phyloP scores from a whole-genome alignment of 2,888 invertebrate species.

The Dasysyrphus albostriatus region DNA sequence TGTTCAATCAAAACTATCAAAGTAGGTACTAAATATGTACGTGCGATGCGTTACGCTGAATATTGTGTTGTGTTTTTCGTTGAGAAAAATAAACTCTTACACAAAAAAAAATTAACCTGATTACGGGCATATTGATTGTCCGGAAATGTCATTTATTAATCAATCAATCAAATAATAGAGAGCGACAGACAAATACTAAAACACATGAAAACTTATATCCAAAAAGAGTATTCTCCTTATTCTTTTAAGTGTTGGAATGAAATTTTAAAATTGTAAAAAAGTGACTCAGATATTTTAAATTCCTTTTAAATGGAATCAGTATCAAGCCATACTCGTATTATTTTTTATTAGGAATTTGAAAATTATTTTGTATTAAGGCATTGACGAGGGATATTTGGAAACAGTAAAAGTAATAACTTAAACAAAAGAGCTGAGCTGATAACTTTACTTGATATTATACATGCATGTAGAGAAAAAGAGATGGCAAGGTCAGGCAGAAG shows the following conservation, averaged over 20 bases:
- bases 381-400: no score
- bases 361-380: no score
- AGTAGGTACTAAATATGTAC: slow-evolving; percentile 19
- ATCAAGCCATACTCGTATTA: no score
- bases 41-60: neutral
- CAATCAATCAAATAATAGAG: slow-evolving; percentile 14
- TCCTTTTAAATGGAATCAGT: neutral
- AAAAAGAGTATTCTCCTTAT: neutral
- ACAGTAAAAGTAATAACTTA: no score
- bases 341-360: no score
- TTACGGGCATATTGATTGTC: neutral
- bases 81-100: neutral
- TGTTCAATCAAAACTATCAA: slow-evolving; percentile 7
- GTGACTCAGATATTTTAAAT: neutral
- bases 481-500: no score
- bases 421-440: slow-evolving; percentile 18
- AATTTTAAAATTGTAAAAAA: neutral
- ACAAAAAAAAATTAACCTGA: neutral
- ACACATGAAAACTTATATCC: neutral
- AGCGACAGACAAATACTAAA: neutral
- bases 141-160: slow-evolving; percentile 31
- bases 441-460: neutral
- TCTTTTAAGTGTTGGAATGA: neutral
- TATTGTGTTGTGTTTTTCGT: neutral
- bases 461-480: no score